phyloP scores from a whole-genome alignment of 1,140 invertebrate genomes.

The Lethrus apterus region DNA sequence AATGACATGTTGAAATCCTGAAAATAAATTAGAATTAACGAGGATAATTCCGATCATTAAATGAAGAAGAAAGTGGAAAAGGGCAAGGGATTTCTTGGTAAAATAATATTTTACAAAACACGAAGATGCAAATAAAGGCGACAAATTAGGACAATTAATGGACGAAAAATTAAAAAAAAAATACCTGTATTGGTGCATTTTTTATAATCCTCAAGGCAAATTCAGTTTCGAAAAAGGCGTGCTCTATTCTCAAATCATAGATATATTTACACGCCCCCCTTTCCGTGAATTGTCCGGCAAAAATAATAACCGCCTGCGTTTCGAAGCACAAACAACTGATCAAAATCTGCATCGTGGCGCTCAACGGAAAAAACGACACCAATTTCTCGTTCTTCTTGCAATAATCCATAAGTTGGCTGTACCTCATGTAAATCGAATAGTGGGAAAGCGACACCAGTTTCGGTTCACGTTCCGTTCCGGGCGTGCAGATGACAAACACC shows the following conservation, averaged over 20 bases:
- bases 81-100: too few relatives aligned
- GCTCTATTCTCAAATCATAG: conserved; percentile 28
- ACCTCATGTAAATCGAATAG: conserved; percentile 18
- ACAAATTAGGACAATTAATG: too few relatives aligned
- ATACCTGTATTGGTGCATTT: conserved; percentile 10
- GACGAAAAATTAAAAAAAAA: too few relatives aligned
- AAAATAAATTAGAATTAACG: not conserved
- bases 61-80: not conserved
- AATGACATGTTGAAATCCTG: conserved; percentile 29
- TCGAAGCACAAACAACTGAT: conserved; percentile 25
- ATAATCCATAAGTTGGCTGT: conserved; percentile 19
- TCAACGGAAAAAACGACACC: conserved; percentile 28
- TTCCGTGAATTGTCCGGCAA: conserved; percentile 25
- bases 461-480: conserved; percentile 21
- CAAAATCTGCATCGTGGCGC: conserved; percentile 25
- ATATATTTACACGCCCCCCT: conserved; percentile 27
- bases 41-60: not conserved
- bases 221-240: conserved; percentile 24
- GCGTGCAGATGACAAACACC: conserved; percentile 28
- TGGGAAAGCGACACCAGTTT: conserved; percentile 30
- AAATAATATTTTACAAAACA: too few relatives aligned
- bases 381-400: conserved; percentile 22
- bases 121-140: too few relatives aligned
- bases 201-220: conserved; percentile 14
- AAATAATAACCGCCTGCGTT: conserved; percentile 17